Percentiles rank a stretch among this genome's conserved stretches.
Conservation (phyloP, 2,113 vertebrate genomes). For the Isichthys henryi region DNA sequence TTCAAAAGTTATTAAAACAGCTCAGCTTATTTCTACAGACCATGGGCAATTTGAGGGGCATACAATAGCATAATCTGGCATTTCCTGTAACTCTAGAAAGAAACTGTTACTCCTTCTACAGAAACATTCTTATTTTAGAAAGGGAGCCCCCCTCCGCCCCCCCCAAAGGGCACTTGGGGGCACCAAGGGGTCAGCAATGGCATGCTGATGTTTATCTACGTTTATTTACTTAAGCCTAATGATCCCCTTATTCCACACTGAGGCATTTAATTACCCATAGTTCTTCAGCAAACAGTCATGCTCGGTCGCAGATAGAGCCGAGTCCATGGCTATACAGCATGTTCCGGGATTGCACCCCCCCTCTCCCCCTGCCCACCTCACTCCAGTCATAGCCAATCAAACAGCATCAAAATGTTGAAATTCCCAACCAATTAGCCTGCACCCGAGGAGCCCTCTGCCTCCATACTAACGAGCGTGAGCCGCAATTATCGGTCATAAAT, state of each 20-base stretch:
- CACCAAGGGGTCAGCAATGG: conserved; percentile 24
- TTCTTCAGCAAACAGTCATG: conserved; percentile 35
- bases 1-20: neutral
- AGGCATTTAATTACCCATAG: conserved; percentile 35
- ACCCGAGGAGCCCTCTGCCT: neutral
- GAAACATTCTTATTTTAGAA: conserved; percentile 15
- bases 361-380: conserved; percentile 18
- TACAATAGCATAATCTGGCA: neutral
- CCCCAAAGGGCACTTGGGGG: conserved; percentile 14
- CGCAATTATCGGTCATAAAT: neutral
- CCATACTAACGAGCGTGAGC: neutral
- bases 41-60: neutral
- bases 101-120: neutral
- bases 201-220: conserved; percentile 1
- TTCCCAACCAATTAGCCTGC: neutral
- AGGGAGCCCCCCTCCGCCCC: neutral
- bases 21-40: neutral
- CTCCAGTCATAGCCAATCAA: conserved; percentile 20
- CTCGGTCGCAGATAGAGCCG: conserved; percentile 26
- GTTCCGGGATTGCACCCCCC: conserved; percentile 27
- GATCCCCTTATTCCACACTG: conserved; percentile 25
- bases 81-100: neutral
- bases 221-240: conserved; percentile 37
- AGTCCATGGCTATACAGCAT: conserved; percentile 10
- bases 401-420: conserved; percentile 14